Evolutionary conservation across 35 echinoderm and acorn worm genomes (phyloP).

Genomic region (Holothuria glaberrima): DNA sequence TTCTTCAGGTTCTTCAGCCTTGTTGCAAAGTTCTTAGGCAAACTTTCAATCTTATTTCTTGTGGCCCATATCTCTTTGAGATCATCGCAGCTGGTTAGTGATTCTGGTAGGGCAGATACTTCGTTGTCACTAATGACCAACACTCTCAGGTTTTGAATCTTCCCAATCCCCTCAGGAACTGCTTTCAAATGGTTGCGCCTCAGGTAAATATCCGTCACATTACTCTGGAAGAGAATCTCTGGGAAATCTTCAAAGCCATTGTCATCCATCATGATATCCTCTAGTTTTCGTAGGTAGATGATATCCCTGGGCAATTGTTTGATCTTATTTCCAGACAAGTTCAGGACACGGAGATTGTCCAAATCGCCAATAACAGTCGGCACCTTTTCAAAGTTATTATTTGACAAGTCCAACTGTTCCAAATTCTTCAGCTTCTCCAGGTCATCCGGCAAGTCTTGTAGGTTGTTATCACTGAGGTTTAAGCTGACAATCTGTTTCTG

Average conservation of each 20-base stretch:
- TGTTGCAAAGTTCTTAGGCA: slow-evolving; percentile 65
- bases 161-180: slow-evolving; percentile 56
- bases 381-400: slow-evolving; percentile 68
- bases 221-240: slow-evolving; percentile 62
- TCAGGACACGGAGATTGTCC: slow-evolving; percentile 66
- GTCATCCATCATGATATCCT: slow-evolving; percentile 69
- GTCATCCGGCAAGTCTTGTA: slow-evolving; percentile 71
- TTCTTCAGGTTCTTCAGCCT: slow-evolving; percentile 69
- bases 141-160: slow-evolving; percentile 69
- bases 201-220: slow-evolving; percentile 75
- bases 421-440: slow-evolving; percentile 65
- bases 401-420: slow-evolving; percentile 64
- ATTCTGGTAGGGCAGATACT: slow-evolving; percentile 50
- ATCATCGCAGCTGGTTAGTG: slow-evolving; percentile 33
- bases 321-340: slow-evolving; percentile 69
- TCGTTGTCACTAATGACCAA: slow-evolving; percentile 78
- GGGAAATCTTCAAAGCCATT: slow-evolving; percentile 74
- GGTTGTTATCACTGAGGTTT: slow-evolving; percentile 66
- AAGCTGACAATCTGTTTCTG: slow-evolving; percentile 56
- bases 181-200: slow-evolving; percentile 53
- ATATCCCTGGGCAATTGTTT: slow-evolving; percentile 52
- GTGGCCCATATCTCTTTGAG: slow-evolving; percentile 72
- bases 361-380: slow-evolving; percentile 66
- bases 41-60: slow-evolving; percentile 60
- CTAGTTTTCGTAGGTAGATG: slow-evolving; percentile 61